Conservation (phyloP, 1,140 invertebrate genomes). For the Oryzaephilus surinamensis region DNA sequence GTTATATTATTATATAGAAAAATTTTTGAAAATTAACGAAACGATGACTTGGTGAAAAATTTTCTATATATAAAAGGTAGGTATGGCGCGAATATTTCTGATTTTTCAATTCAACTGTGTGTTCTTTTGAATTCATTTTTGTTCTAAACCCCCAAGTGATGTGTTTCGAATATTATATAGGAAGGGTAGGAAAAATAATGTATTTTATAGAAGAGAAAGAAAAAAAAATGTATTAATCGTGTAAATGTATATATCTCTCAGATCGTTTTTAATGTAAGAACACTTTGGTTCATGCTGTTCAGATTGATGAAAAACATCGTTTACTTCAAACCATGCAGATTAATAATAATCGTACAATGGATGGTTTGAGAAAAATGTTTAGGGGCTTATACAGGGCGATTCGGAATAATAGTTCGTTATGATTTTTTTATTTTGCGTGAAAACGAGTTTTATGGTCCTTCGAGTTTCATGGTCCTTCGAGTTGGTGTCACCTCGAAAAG, state of each 20-base stretch:
- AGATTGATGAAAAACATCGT: conserved; percentile 20
- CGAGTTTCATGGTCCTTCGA: no score
- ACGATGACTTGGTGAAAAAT: no score
- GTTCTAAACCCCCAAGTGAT: not conserved
- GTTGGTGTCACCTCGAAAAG: no score
- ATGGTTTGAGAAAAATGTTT: not conserved
- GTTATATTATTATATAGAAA: no score
- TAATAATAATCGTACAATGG: conserved; percentile 18
- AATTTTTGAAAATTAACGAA: no score
- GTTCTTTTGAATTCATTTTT: not conserved
- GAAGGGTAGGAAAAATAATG: conserved; percentile 12
- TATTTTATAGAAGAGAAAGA: conserved; percentile 10
- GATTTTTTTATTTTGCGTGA: no score
- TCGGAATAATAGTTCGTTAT: no score
- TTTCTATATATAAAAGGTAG: no score
- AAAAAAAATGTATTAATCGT: conserved; percentile 11
- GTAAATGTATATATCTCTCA: conserved; percentile 10
- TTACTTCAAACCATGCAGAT: conserved; percentile 19
- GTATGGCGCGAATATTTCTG: not conserved
- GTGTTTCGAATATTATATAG: not conserved
- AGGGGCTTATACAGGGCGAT: no score
- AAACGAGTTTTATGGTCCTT: no score
- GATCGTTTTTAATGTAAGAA: conserved; percentile 20
- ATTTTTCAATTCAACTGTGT: not conserved
- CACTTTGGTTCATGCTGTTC: conserved; percentile 23